Percentiles rank a stretch among this genome's conserved stretches.
Evolutionary conservation across 2,113 vertebrate species (phyloP).

Genomic region (Alethe diademata): DNA sequence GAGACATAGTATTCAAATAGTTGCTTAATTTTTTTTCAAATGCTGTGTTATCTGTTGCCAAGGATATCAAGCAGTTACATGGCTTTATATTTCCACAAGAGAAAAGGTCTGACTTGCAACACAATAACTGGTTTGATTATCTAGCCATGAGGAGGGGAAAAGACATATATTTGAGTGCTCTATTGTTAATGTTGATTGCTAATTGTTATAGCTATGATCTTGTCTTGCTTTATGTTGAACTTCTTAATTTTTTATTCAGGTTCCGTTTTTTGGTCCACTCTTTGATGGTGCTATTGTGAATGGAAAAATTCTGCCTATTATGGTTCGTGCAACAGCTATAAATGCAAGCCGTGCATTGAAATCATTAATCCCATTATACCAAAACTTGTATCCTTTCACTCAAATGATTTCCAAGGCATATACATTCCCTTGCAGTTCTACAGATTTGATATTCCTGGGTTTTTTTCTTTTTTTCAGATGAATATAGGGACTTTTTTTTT

Average conservation of each 20-base stretch:
- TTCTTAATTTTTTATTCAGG: slow-evolving; percentile 79
- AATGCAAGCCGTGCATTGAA: slow-evolving; percentile 97
- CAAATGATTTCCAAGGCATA: neutral
- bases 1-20: slow-evolving; percentile 13
- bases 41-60: slow-evolving; percentile 29
- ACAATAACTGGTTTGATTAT: slow-evolving; percentile 64
- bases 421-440: slow-evolving; percentile 5
- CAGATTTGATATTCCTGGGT: neutral
- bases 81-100: slow-evolving; percentile 22
- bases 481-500: neutral
- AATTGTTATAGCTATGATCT: slow-evolving; percentile 45
- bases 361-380: slow-evolving; percentile 95
- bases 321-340: slow-evolving; percentile 97
- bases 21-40: slow-evolving; percentile 42
- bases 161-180: slow-evolving; percentile 29
- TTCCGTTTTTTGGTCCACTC: slow-evolving; percentile 96
- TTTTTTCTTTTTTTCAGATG: neutral
- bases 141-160: neutral
- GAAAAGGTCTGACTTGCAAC: slow-evolving; percentile 35
- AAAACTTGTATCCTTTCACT: slow-evolving; percentile 98
- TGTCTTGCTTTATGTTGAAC: slow-evolving; percentile 56
- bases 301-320: slow-evolving; percentile 93
- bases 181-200: slow-evolving; percentile 66
- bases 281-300: slow-evolving; percentile 98
- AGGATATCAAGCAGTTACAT: slow-evolving; percentile 45